phyloP scores from a whole-genome alignment of 2,888 invertebrate genomes.

The Keiferia lycopersicella region DNA sequence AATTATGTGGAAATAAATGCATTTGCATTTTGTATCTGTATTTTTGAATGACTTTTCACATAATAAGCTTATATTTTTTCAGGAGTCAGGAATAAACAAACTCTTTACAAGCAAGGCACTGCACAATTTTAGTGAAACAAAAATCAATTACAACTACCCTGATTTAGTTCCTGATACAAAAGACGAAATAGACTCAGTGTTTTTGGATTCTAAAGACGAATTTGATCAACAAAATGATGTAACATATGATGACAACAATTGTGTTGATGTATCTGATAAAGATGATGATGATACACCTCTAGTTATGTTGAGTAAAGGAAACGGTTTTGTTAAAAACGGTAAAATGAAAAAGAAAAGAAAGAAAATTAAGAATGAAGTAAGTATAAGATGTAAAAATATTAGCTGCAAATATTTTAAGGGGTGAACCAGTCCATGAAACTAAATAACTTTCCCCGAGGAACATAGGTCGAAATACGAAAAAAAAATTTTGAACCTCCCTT shows the following conservation, averaged over 20 bases:
- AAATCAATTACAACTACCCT: not conserved
- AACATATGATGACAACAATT: conserved; percentile 32
- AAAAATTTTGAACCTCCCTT: too few species aligned
- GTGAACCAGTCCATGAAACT: too few species aligned
- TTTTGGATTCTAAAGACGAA: not conserved
- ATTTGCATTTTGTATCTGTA: too few species aligned
- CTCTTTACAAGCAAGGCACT: not conserved
- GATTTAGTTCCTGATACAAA: not conserved
- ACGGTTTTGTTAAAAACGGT: conserved; percentile 22
- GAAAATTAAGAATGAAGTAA: not conserved
- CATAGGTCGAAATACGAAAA: too few species aligned
- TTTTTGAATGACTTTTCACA: too few species aligned
- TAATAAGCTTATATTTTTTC: too few species aligned
- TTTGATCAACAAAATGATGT: conserved; percentile 10
- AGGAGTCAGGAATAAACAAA: not conserved
- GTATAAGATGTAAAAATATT: too few species aligned
- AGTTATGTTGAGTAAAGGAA: conserved; percentile 37
- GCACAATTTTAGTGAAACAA: conserved; percentile 5
- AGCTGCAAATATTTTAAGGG: too few species aligned
- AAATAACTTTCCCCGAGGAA: too few species aligned
- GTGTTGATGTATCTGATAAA: conserved; percentile 28
- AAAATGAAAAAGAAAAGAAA: conserved; percentile 32
- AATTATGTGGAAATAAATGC: too few species aligned
- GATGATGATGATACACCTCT: conserved; percentile 50
- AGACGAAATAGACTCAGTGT: not conserved